Percentiles rank a stretch among this genome's conserved stretches.
These are phyloP conservation scores for Helarctos malayanus DNA, from an alignment of 2,797 vertebrate species.

Conservation along the genomic window DNA sequence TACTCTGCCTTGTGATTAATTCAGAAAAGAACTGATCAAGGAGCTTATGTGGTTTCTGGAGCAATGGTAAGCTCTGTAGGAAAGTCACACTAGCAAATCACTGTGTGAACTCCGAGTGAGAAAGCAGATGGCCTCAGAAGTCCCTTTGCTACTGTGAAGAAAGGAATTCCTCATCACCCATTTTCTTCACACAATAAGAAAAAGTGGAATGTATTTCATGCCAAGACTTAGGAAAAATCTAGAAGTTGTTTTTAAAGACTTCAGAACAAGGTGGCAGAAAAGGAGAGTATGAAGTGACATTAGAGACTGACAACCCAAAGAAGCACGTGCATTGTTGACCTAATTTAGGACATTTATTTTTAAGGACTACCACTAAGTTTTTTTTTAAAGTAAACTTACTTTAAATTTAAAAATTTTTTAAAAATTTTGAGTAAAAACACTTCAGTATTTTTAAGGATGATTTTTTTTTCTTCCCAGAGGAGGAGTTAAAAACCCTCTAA, in stretches of 20 bases:
- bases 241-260: not conserved
- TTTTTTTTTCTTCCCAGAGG: not conserved
- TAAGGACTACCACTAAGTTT: not conserved
- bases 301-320: not conserved
- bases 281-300: not conserved
- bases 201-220: not conserved
- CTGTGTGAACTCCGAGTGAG: not conserved
- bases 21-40: not conserved
- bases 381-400: not conserved
- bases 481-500: not conserved
- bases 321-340: not conserved
- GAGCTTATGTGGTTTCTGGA: not conserved
- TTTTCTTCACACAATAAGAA: not conserved
- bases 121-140: not conserved
- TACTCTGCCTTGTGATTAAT: not conserved
- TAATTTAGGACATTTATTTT: not conserved
- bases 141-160: not conserved
- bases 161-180: not conserved
- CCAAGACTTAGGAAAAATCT: not conserved
- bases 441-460: not conserved
- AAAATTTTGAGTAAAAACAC: not conserved
- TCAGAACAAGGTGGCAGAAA: not conserved
- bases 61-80: not conserved
- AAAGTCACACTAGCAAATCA: not conserved
- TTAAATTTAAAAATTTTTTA: not conserved